These are phyloP conservation scores for Leucoma salicis DNA, from an alignment of 2,888 invertebrate species.

Conservation along the genomic window DNA sequence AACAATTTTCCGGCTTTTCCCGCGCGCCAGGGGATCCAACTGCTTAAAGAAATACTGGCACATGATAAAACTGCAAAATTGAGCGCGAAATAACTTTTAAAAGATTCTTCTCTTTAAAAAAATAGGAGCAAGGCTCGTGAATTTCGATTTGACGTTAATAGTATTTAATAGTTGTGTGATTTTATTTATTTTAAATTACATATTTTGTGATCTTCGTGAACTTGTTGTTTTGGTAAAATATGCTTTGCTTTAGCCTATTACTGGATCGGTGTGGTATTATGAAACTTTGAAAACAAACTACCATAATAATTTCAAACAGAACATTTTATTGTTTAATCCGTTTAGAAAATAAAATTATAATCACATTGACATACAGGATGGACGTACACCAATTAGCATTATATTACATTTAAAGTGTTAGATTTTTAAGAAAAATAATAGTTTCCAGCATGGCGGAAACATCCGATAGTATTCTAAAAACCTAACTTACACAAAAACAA, in stretches of 20 bases:
- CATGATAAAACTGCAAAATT: slow-evolving; percentile 71
- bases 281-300: slow-evolving; percentile 48
- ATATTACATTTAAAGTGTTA: slow-evolving; percentile 73
- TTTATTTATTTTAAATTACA: background rate
- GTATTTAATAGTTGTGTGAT: too few relatives aligned
- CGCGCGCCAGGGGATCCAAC: slow-evolving; percentile 53
- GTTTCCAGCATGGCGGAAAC: slow-evolving; percentile 60
- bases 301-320: slow-evolving; percentile 77
- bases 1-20: slow-evolving; percentile 75
- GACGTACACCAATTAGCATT: slow-evolving; percentile 80
- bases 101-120: background rate
- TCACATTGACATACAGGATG: slow-evolving; percentile 81
- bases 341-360: slow-evolving; percentile 76
- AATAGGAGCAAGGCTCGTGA: too few relatives aligned
- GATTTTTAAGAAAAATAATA: slow-evolving; percentile 43
- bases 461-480: slow-evolving; percentile 57
- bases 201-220: too few relatives aligned
- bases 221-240: too few relatives aligned
- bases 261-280: background rate
- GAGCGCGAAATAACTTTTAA: slow-evolving; percentile 20
- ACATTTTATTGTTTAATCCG: slow-evolving; percentile 82
- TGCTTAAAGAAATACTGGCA: slow-evolving; percentile 63
- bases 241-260: too few relatives aligned
- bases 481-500: slow-evolving; percentile 76
- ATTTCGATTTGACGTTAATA: too few relatives aligned